Evolutionary conservation across 2,797 vertebrate species (phyloP).

Genomic region (Avahi laniger): DNA sequence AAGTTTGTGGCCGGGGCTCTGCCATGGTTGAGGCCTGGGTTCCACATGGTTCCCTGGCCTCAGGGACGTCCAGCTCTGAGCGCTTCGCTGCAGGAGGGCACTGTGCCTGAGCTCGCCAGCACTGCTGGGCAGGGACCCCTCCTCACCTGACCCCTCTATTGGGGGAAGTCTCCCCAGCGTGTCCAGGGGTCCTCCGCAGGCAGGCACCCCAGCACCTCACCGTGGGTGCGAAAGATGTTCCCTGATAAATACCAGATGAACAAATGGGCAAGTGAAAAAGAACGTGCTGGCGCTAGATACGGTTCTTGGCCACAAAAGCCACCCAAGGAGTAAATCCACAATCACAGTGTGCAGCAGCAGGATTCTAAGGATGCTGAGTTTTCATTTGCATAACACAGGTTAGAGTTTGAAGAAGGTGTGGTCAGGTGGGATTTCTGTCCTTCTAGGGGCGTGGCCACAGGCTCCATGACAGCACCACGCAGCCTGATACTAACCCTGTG

Average conservation of each 20-base stretch:
- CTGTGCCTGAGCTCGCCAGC: not conserved
- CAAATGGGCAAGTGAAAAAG: not conserved
- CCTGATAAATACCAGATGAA: accelerated
- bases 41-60: accelerated
- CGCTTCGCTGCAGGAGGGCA: not conserved
- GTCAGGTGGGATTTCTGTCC: not conserved
- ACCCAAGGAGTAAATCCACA: accelerated
- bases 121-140: not conserved
- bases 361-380: accelerated
- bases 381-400: accelerated
- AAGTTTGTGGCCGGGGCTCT: accelerated
- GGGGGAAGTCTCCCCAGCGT: not conserved
- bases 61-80: too few species aligned
- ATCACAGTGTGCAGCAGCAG: accelerated
- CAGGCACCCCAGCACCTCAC: too few species aligned
- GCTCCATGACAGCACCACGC: accelerated
- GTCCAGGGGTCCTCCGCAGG: too few species aligned
- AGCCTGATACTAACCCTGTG: too few species aligned
- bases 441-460: accelerated
- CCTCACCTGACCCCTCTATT: accelerated
- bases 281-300: accelerated
- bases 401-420: not conserved
- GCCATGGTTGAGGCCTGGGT: not conserved
- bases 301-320: not conserved
- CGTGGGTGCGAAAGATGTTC: accelerated